A percentile compares a stretch with the other conserved stretches of the same genome.
These are phyloP conservation scores for Crepidodera aurea DNA, from an alignment of 2,888 invertebrate genomes.

Conservation along the genomic window DNA sequence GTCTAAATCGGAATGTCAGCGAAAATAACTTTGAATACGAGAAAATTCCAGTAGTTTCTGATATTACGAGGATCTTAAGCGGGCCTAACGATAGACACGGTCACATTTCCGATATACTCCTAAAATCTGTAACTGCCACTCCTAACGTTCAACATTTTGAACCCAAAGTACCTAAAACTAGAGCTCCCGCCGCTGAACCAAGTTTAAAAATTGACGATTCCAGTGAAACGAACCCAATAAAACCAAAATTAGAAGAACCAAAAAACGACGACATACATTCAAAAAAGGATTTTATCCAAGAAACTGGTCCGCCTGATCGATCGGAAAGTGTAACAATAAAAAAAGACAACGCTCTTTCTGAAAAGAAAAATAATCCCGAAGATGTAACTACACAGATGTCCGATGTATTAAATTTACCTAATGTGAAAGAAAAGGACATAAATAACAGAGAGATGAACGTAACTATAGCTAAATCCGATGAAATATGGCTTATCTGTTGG, in stretches of 20 bases:
- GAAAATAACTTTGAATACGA: conserved; percentile 61
- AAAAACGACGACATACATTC: conserved; percentile 43
- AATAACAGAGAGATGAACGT: conserved; percentile 48
- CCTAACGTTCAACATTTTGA: conserved; percentile 52
- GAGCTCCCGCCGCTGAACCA: conserved; percentile 50
- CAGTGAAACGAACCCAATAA: conserved; percentile 32
- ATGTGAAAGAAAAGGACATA: conserved; percentile 63
- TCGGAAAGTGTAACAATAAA: conserved; percentile 57
- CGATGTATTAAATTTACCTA: conserved; percentile 68
- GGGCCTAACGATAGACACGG: conserved; percentile 87
- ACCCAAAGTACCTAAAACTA: conserved; percentile 52
- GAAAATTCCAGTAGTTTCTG: conserved; percentile 68
- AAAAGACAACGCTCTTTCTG: conserved; percentile 49
- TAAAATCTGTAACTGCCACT: conserved; percentile 71
- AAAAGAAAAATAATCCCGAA: conserved; percentile 45
- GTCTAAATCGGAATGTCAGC: conserved; percentile 54
- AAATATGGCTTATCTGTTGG: conserved; percentile 87
- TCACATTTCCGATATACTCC: conserved; percentile 79
- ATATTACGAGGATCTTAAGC: conserved; percentile 84
- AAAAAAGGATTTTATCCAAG: conserved; percentile 45
- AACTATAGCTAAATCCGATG: conserved; percentile 57
- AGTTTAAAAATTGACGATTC: conserved; percentile 49
- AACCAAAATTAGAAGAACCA: conserved; percentile 39
- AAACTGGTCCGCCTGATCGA: conserved; percentile 48
- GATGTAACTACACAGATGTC: conserved; percentile 59